These are phyloP conservation scores for Fragum whitleyi DNA, from an alignment of 2,888 invertebrate genomes.

Conservation along the genomic window DNA sequence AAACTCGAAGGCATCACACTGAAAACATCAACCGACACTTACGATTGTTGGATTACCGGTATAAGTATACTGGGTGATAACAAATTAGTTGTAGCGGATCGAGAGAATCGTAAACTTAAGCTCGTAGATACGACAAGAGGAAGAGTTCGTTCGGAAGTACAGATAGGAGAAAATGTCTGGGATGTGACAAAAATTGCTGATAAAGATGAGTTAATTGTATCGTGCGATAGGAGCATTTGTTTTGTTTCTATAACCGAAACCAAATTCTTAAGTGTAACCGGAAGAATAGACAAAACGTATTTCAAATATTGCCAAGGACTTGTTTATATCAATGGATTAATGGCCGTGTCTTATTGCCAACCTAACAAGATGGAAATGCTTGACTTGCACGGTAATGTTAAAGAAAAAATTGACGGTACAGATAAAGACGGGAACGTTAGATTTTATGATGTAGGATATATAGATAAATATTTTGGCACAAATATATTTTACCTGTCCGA, in stretches of 20 bases:
- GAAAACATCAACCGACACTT: not conserved
- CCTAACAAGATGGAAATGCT: constrained; percentile 15
- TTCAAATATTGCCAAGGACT: not conserved
- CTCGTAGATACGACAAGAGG: not conserved
- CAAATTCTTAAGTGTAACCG: not conserved
- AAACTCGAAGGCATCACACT: not conserved
- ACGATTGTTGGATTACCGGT: not conserved
- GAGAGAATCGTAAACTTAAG: not conserved
- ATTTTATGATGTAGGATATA: not conserved
- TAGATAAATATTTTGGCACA: not conserved
- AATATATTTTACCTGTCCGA: constrained; percentile 5
- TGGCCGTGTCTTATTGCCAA: constrained; percentile 6
- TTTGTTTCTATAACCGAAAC: not conserved
- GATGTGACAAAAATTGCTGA: constrained; percentile 11
- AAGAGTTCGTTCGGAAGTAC: not conserved
- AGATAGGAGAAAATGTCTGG: not conserved
- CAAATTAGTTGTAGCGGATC: not conserved
- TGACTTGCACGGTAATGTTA: constrained; percentile 1
- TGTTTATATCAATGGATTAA: not conserved
- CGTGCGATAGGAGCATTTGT: not conserved
- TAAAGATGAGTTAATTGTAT: not conserved
- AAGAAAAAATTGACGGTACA: not conserved
- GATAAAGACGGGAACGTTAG: not conserved
- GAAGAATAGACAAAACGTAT: not conserved
- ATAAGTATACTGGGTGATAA: not conserved